Conservation (phyloP, 2,113 vertebrate species). For the Ictalurus furcatus region DNA sequence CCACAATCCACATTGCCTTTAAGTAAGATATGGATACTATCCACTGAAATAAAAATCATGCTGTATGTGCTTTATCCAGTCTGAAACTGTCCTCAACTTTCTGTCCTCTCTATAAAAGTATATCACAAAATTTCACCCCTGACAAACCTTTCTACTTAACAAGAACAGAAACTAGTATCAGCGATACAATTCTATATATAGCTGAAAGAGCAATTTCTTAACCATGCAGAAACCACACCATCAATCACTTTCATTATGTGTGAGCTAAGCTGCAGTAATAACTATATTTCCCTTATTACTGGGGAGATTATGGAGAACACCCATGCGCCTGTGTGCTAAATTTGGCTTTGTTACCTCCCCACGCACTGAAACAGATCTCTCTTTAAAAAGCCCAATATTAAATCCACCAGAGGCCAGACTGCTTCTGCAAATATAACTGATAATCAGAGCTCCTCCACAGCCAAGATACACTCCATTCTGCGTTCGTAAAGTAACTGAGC, state of each 20-base stretch:
- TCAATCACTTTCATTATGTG: constrained; percentile 55
- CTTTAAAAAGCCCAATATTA: constrained; percentile 62
- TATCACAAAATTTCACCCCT: not conserved
- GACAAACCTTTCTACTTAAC: constrained; percentile 55
- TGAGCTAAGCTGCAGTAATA: constrained; percentile 64
- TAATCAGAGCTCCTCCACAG: constrained; percentile 66
- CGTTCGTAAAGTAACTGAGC: constrained; percentile 54
- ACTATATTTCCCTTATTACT: constrained; percentile 57
- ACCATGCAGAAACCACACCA: not conserved
- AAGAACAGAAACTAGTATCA: constrained; percentile 45
- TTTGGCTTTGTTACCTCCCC: constrained; percentile 60
- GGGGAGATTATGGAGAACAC: constrained; percentile 65
- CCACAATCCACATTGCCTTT: not conserved
- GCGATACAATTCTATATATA: constrained; percentile 48
- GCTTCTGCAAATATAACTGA: constrained; percentile 74
- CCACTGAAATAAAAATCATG: not conserved
- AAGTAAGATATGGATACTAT: not conserved
- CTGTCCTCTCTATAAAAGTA: not conserved
- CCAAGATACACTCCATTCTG: constrained; percentile 67
- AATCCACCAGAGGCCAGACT: constrained; percentile 62
- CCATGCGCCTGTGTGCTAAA: constrained; percentile 60
- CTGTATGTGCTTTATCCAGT: not conserved
- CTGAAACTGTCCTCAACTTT: not conserved
- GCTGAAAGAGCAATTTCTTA: not conserved
- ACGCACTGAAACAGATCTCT: constrained; percentile 63